These are phyloP conservation scores for Ascidia mentula DNA, from an alignment of 23 tunicate genomes.

Conservation along the genomic window DNA sequence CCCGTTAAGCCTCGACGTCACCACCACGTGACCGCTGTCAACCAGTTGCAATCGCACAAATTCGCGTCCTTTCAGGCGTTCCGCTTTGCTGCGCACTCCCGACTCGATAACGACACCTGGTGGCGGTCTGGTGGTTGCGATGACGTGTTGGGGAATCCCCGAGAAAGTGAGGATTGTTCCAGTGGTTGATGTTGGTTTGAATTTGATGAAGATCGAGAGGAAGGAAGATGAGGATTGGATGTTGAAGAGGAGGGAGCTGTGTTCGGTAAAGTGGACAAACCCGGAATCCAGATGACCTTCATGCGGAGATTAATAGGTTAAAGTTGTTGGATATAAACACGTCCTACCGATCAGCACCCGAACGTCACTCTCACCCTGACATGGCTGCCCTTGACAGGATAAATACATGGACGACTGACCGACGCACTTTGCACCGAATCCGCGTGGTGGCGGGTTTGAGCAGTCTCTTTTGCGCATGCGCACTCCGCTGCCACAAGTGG, in stretches of 20 bases:
- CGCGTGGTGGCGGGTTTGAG: constrained; percentile 17
- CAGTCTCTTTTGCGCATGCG: constrained; percentile 24
- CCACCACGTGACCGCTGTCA: constrained; percentile 11
- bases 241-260: constrained; percentile 26
- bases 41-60: constrained; percentile 23
- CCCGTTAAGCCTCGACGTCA: constrained; percentile 26
- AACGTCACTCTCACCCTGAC: constrained; percentile 22
- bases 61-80: background rate
- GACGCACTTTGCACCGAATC: constrained; percentile 21
- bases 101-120: background rate
- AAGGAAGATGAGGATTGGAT: constrained; percentile 17
- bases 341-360: too few species aligned
- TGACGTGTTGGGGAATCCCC: background rate
- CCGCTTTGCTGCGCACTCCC: background rate
- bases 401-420: constrained; percentile 12
- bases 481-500: constrained; percentile 22
- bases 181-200: constrained; percentile 23
- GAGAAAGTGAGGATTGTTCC: constrained; percentile 37
- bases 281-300: background rate
- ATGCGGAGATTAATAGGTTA: too few species aligned
- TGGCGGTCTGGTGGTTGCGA: background rate
- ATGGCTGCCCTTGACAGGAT: constrained; percentile 11
- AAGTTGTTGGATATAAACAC: too few species aligned
- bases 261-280: constrained; percentile 19
- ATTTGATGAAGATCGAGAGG: constrained; percentile 35